Base-by-base conservation (phyloP, 2,113 vertebrate genomes). In the Porphyrio hochstetteri region DNA sequence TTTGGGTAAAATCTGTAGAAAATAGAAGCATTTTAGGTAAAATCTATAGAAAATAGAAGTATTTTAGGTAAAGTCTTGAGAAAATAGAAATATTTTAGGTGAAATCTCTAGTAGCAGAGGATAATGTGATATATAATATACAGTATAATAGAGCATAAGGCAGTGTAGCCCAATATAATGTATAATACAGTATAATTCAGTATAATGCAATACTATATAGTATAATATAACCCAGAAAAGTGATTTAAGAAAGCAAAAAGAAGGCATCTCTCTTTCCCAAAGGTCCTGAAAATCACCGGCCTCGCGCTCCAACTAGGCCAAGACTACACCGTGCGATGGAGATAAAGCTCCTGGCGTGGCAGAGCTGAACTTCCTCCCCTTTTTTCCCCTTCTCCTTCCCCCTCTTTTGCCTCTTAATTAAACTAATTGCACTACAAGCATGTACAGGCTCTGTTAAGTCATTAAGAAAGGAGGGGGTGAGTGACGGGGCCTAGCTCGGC, bases 281-380 rank as follows among this genome's bases (percentile, higher is more conserved):
- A 98, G 97, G 59, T 85, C 35, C 44, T 97, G 36, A 57, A 23
- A 16, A 86, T 97, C 31, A 87, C 48, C 15, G 9, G 10, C 11
- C 89, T 97, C 36, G 78, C 56, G 6, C 84, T 97, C 36, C 42
- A 14, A 8, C 81, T 98, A 23, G 97, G 97, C 57, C 77, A 81
- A 44, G 23, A 77, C 16, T 98, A 97, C 85, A 46, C 93, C 7
- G 52, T 98, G 3, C 11, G 27, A 17, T 98, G 97, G 97, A 35
- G 44, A 13, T 77, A 38, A 11, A 29, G n/a, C n/a, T n/a, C n/a
- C 29, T 6, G 21, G 8, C 5, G 4, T 31, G 4, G 3, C 20
- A 25, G 20, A 44, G 36, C 8, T 36, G 28, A 21, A 29, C 19
- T 15, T 40, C 10, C 56, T 29, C 15, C 6, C 12, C n/a, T 38